These are phyloP conservation scores for Microchirus variegatus DNA, from an alignment of 2,797 vertebrate genomes.

Conservation along the genomic window DNA sequence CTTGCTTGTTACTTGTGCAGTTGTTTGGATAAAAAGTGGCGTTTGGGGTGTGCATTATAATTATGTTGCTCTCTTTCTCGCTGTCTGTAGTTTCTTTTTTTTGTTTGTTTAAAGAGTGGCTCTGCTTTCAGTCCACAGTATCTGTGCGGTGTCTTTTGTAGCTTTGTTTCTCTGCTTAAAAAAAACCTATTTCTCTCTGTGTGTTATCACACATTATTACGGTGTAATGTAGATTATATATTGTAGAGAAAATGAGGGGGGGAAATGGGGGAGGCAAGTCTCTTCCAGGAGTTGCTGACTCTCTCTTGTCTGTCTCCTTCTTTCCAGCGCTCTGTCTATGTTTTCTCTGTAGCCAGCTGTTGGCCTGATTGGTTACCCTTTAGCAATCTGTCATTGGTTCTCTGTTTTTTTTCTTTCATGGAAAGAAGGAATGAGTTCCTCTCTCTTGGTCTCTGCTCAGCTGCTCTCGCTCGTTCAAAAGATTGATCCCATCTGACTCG, in stretches of 20 bases:
- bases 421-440: conserved; percentile 45
- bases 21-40: conserved; percentile 11
- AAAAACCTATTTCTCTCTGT: not conserved
- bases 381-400: conserved; percentile 60
- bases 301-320: conserved; percentile 50
- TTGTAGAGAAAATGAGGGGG: conserved; percentile 26
- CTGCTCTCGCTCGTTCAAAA: conserved; percentile 44
- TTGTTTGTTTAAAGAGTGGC: conserved; percentile 48
- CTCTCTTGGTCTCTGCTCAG: conserved; percentile 44
- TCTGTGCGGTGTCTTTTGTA: conserved; percentile 26
- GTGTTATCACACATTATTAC: conserved; percentile 6
- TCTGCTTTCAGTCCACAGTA: conserved; percentile 47
- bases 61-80: conserved; percentile 24
- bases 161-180: conserved; percentile 8
- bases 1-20: conserved; percentile 6
- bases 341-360: conserved; percentile 72
- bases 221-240: conserved; percentile 33
- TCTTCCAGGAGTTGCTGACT: conserved; percentile 54
- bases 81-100: too few relatives aligned
- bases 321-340: conserved; percentile 55
- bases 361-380: conserved; percentile 64
- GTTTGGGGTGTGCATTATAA: conserved; percentile 32
- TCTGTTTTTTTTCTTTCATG: conserved; percentile 31
- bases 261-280: conserved; percentile 49
- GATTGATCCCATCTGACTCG: conserved; percentile 51